Base-by-base conservation (phyloP, 2,113 vertebrate genomes). In the Pyrgilauda ruficollis region DNA sequence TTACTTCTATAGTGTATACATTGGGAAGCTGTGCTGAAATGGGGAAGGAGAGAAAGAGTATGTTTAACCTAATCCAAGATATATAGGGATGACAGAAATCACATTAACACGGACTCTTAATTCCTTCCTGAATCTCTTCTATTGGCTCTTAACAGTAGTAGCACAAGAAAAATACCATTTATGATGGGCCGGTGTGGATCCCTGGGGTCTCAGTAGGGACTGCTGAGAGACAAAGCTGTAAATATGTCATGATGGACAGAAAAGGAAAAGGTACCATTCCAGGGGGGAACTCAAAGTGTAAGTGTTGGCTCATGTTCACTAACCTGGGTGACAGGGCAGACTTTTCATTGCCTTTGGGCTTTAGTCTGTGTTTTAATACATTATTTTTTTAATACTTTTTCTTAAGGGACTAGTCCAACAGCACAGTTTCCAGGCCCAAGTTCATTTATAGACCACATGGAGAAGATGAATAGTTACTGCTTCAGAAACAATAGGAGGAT, bases 111-210 rank as follows among this genome's bases (percentile, higher is more conserved):
- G 61, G 41, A 43, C 31, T 78, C 39, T 69, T 90, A 69, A 83
- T 94, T 88, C 85, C 46, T 96, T 85, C 37, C 84, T 93, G 67
- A 76, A 43, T 94, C 76, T 90, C 37, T 91, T 87, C 75, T 88
- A 18, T 72, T 90, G 82, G n/a, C 58, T 94, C 73, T 94, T 59
- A 67, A 55, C 64, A 87, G 76, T 27, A 84, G 83, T 44, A 92
- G 35, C 35, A 78, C 39, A 75, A 92, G 86, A 78, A 84, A 70
- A 90, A 75, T 67, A 89, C 59, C 64, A 50, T 80, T 85, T 19
- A 27, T 83, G 85, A 73, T 0, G 3, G 67, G 44, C 70, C 58
- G 64, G 15, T 64, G 62, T 76, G 79, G 52, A 68, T 94, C 79
- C 58, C 87, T 77, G 76, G 89, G 89, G 89, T 70, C 64, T 89